Evolutionary conservation across 1,140 invertebrate genomes (phyloP), one percentile per base, ranked within the genome.

Genomic region (Nilaparvata lugens): DNA sequence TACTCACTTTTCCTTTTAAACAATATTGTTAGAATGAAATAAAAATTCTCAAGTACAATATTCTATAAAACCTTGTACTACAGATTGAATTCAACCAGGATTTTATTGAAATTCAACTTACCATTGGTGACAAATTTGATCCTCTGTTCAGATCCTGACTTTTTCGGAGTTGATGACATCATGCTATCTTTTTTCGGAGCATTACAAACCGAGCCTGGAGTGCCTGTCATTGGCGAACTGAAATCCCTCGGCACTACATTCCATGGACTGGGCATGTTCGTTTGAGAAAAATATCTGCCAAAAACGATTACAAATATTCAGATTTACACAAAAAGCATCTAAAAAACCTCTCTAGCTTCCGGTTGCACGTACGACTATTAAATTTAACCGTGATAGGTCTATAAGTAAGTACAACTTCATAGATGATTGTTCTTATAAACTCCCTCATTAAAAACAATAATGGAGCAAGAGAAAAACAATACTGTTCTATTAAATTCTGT

Each of bases 401-500:
- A 9, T 40, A 40, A 40, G n/a, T 9, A 9, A 40, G n/a, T 9
- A 40, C 38, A 40, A 40, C 9, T 40, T n/a, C n/a, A 9, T 9
- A 40, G 38, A 9, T n/a, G 9, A 9, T 9, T 40, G 9, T 40
- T 9, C 9, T 40, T 9, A 9, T 40, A 40, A 40, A 40, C n/a
- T n/a, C n/a, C n/a, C n/a, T n/a, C n/a, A n/a, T n/a, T n/a, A 40
- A 40, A 40, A 40, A 40, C 9, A 40, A 40, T 40, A 9, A 40
- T 9, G n/a, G 9, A 9, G 38, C 38, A 40, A 40, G n/a, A 40
- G 9, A 40, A 40, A 40, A 40, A 40, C n/a, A 9, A 40, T 40
- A 40, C 38, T 40, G 38, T 60, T 13, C 51, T 13, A 43, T 51
- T n/a, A n/a, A n/a, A n/a, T n/a, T n/a, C n/a, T n/a, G n/a, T n/a